phyloP scores from a whole-genome alignment of 2,113 vertebrate species.

The Galbula dea region DNA sequence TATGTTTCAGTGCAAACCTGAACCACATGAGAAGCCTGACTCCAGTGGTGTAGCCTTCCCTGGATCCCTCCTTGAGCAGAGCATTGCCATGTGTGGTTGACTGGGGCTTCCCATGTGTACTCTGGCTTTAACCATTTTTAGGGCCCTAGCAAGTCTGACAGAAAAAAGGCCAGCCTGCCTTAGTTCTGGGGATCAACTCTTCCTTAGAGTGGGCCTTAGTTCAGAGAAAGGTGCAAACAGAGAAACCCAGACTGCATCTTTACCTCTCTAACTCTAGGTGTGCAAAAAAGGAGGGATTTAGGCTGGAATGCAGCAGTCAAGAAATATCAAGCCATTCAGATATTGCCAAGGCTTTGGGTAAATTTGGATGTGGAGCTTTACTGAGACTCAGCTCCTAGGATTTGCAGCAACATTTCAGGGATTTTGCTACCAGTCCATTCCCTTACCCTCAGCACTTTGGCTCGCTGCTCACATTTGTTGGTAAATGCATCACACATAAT shows the following conservation, averaged over 20 bases:
- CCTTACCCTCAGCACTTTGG: background rate
- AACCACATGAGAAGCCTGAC: background rate
- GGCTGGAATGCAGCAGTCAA: background rate
- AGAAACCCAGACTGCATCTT: background rate
- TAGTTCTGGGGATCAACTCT: background rate
- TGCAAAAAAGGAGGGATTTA: background rate
- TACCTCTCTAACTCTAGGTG: background rate
- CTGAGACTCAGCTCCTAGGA: background rate
- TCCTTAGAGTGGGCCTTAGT: background rate
- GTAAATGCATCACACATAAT: background rate
- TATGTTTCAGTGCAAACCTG: background rate
- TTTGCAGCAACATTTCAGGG: background rate
- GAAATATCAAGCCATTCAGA: background rate
- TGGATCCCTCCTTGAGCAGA: background rate
- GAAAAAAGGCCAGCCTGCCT: background rate
- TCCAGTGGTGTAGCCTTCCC: background rate
- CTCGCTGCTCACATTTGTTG: background rate
- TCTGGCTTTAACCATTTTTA: background rate
- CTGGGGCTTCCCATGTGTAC: background rate
- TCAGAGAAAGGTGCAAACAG: background rate
- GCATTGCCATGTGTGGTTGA: background rate
- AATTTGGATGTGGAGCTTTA: background rate
- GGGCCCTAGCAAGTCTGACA: background rate
- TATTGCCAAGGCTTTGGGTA: background rate
- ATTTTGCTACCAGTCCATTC: background rate